phyloP scores from a whole-genome alignment of 1,140 invertebrate species.

The Kradibia gibbosae region DNA sequence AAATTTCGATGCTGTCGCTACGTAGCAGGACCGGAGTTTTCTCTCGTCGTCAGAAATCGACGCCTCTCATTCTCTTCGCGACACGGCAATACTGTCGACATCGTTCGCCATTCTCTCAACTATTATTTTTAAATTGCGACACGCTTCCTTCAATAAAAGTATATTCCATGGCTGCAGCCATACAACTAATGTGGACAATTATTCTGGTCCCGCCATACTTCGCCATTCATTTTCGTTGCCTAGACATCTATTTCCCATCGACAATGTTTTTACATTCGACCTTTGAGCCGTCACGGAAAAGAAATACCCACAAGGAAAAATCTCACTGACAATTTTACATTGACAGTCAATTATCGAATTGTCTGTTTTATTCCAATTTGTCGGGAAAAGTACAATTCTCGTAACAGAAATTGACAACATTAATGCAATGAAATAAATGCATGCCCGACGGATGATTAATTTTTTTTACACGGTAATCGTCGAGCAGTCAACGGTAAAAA shows the following conservation, averaged over 20 bases:
- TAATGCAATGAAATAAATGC: too few species aligned
- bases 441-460: too few species aligned
- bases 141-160: conserved; percentile 20
- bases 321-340: background rate
- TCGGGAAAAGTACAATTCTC: too few species aligned
- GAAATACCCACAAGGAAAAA: background rate
- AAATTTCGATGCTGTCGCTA: conserved; percentile 6
- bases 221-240: background rate
- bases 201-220: conserved; percentile 9
- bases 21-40: background rate
- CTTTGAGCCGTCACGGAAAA: too few species aligned
- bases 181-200: conserved; percentile 41
- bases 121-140: conserved; percentile 7
- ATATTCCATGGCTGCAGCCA: background rate
- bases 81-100: background rate
- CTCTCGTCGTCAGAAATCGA: background rate
- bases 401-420: too few species aligned
- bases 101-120: background rate
- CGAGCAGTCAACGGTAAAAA: too few species aligned
- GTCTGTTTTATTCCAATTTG: too few species aligned
- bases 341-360: too few species aligned
- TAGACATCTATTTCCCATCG: background rate
- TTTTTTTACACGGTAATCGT: too few species aligned
- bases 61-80: background rate
- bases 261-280: background rate